Evolutionary conservation across 53 echinoderm and acorn worm genomes (phyloP).

Genomic region (Paelopatides confundens): DNA sequence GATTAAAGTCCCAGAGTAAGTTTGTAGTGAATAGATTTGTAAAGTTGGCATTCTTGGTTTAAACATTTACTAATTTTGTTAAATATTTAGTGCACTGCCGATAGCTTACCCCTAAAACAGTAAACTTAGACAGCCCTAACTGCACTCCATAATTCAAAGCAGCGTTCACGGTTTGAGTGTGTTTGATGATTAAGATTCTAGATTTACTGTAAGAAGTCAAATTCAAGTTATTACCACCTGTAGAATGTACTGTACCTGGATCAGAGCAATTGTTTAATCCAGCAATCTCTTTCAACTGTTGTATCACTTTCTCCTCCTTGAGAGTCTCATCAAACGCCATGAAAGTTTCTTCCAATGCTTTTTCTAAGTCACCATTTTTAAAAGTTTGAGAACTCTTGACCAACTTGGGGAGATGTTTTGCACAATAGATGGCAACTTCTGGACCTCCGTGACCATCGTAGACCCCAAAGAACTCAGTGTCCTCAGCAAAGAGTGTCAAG

Average conservation of each 20-base stretch:
- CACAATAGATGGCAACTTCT: constrained; percentile 89
- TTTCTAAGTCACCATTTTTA: constrained; percentile 76
- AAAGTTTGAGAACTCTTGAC: constrained; percentile 66
- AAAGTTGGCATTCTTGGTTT: too few species aligned
- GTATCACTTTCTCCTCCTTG: constrained; percentile 71
- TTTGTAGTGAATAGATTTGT: too few species aligned
- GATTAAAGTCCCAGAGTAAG: too few species aligned
- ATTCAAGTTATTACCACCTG: not conserved
- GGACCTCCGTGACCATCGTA: constrained; percentile 99
- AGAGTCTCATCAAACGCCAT: constrained; percentile 87
- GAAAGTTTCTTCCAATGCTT: constrained; percentile 75
- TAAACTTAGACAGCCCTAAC: too few species aligned
- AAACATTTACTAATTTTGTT: too few species aligned
- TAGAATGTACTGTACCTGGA: constrained; percentile 49
- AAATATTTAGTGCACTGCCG: too few species aligned
- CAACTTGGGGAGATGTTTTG: constrained; percentile 82
- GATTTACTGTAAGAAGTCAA: too few species aligned
- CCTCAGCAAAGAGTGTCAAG: constrained; percentile 75
- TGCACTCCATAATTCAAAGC: too few species aligned
- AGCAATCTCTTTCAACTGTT: constrained; percentile 79
- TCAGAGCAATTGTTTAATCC: constrained; percentile 73
- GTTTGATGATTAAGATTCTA: too few species aligned
- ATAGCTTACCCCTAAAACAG: too few species aligned
- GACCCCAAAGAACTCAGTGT: constrained; percentile 93
- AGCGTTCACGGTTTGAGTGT: too few species aligned